Conservation (phyloP, 2,797 vertebrate genomes). For the Mus caroli region DNA sequence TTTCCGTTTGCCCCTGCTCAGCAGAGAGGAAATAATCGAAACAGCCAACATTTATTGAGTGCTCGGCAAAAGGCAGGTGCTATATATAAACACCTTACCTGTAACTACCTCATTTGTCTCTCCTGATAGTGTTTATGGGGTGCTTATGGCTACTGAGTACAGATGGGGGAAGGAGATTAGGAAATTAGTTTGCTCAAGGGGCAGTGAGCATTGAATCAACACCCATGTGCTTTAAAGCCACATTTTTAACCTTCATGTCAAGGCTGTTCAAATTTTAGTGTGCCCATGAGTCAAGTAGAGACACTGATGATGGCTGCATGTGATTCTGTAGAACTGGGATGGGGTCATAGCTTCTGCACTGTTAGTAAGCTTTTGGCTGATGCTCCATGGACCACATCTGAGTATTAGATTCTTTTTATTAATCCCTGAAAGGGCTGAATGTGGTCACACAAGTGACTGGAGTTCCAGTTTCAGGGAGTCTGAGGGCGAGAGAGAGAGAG, state of each 20-base stretch:
- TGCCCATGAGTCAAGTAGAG: background rate
- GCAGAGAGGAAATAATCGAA: background rate
- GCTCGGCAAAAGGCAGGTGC: background rate
- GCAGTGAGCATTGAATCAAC: background rate
- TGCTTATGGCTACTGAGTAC: background rate
- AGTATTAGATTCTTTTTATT: background rate
- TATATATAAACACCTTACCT: background rate
- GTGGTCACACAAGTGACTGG: background rate
- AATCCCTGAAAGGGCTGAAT: background rate
- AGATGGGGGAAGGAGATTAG: background rate
- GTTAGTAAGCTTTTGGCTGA: background rate
- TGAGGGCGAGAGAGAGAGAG: background rate
- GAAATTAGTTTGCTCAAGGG: background rate
- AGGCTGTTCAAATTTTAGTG: background rate
- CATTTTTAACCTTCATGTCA: background rate
- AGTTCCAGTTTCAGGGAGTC: background rate
- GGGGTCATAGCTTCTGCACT: background rate
- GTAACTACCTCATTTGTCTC: background rate
- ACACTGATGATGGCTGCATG: background rate
- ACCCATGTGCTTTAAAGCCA: background rate
- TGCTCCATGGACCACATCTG: background rate
- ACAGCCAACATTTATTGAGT: background rate
- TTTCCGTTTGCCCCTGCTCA: background rate
- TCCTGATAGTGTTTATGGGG: background rate
- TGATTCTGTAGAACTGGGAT: background rate